These are phyloP conservation scores for Notiomystis cincta DNA, from an alignment of 2,113 vertebrate genomes.

Conservation along the genomic window DNA sequence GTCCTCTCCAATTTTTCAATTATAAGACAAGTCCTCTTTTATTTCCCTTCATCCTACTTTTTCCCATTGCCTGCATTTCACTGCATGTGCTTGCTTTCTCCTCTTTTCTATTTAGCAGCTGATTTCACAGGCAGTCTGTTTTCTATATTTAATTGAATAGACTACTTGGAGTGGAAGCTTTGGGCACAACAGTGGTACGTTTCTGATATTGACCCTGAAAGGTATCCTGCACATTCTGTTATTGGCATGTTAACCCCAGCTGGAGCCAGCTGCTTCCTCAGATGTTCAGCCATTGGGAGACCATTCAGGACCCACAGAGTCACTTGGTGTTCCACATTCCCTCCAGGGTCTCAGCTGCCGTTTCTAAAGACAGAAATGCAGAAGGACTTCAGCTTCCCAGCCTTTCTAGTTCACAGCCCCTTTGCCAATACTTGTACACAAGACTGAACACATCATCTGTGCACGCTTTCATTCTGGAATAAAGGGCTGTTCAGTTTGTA, in stretches of 20 bases:
- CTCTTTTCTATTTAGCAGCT: not conserved
- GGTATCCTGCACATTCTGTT: not conserved
- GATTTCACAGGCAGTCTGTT: not conserved
- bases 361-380: not conserved
- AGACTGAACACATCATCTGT: not conserved
- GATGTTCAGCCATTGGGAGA: not conserved
- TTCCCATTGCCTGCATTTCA: not conserved
- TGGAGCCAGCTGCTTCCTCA: conserved; percentile 6
- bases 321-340: not conserved
- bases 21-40: not conserved
- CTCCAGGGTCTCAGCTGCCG: conserved; percentile 26
- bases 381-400: not conserved
- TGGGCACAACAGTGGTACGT: not conserved
- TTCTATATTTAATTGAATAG: not conserved
- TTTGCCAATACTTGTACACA: not conserved
- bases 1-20: not conserved
- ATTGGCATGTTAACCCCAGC: not conserved
- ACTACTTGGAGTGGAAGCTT: not conserved
- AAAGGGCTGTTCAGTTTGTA: not conserved
- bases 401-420: not conserved
- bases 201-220: not conserved
- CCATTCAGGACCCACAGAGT: not conserved
- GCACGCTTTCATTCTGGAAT: not conserved
- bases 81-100: not conserved
- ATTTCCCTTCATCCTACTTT: not conserved